A percentile compares a stretch with the other conserved stretches of the same genome.
phyloP scores from a whole-genome alignment of 2,797 vertebrate genomes.

The Cottoperca gobio region DNA sequence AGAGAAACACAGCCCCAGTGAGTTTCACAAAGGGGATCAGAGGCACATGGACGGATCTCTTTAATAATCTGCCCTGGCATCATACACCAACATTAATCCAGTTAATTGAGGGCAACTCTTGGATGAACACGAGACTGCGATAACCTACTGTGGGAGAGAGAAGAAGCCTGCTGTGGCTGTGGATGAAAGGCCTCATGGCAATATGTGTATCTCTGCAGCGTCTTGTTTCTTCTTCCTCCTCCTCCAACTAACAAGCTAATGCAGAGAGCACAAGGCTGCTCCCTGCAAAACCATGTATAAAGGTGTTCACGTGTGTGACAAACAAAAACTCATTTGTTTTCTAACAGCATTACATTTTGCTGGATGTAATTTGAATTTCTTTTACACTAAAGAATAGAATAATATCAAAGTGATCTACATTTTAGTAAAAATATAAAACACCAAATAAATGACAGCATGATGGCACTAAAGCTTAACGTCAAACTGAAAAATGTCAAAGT shows the following conservation, averaged over 20 bases:
- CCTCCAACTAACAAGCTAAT: too few relatives aligned
- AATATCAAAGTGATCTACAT: too few relatives aligned
- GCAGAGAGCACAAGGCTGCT: too few relatives aligned
- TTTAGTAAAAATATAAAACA: too few relatives aligned
- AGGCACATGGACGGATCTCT: slow-evolving; percentile 17
- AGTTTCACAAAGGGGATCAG: slow-evolving; percentile 26
- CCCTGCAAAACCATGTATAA: too few relatives aligned
- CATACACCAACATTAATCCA: slow-evolving; percentile 36
- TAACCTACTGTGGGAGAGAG: not conserved
- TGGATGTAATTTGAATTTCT: too few relatives aligned
- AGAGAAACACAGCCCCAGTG: not conserved
- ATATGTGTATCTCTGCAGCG: not conserved
- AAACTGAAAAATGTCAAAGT: not conserved
- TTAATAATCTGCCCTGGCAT: slow-evolving; percentile 28
- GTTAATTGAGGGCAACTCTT: slow-evolving; percentile 44
- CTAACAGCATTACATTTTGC: too few relatives aligned
- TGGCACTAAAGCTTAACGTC: slow-evolving; percentile 1
- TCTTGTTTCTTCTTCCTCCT: too few relatives aligned
- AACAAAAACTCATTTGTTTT: too few relatives aligned
- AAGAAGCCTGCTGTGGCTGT: not conserved
- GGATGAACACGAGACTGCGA: slow-evolving; percentile 2
- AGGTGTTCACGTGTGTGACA: too few relatives aligned
- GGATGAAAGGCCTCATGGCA: too few relatives aligned
- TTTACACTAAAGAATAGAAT: too few relatives aligned
- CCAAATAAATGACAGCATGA: not conserved